These are phyloP conservation scores for Halcyon chelicuti DNA, from an alignment of 2,797 vertebrate genomes.

Conservation along the genomic window DNA sequence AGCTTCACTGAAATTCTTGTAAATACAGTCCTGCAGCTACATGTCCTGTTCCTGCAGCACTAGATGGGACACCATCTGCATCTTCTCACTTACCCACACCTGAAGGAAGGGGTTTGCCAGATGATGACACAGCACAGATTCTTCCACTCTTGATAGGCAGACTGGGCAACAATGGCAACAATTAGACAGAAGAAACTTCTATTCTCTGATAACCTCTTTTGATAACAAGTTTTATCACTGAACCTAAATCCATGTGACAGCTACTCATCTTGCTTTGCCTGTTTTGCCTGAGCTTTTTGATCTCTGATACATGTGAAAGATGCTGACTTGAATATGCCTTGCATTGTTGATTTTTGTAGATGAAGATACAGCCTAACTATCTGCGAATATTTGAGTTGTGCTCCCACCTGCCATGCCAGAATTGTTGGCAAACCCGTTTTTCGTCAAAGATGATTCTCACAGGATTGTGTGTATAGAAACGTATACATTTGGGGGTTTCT, in stretches of 20 bases:
- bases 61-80: background rate
- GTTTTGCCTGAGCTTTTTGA: background rate
- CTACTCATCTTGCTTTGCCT: background rate
- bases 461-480: background rate
- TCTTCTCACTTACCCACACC: background rate
- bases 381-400: background rate
- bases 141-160: background rate
- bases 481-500: background rate
- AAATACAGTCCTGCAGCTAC: background rate
- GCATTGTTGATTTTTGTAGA: background rate
- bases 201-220: background rate
- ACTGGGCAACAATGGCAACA: background rate
- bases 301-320: background rate
- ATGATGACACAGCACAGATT: background rate
- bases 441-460: background rate
- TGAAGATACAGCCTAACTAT: background rate
- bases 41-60: slow-evolving; percentile 18
- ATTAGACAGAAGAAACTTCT: slow-evolving; percentile 11
- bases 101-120: background rate
- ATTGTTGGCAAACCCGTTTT: background rate
- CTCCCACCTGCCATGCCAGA: background rate
- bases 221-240: background rate
- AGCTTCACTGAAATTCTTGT: background rate
- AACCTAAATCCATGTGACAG: background rate
- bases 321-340: background rate